Base-by-base conservation (phyloP, 2,113 vertebrate species). In the Noctilio leporinus region DNA sequence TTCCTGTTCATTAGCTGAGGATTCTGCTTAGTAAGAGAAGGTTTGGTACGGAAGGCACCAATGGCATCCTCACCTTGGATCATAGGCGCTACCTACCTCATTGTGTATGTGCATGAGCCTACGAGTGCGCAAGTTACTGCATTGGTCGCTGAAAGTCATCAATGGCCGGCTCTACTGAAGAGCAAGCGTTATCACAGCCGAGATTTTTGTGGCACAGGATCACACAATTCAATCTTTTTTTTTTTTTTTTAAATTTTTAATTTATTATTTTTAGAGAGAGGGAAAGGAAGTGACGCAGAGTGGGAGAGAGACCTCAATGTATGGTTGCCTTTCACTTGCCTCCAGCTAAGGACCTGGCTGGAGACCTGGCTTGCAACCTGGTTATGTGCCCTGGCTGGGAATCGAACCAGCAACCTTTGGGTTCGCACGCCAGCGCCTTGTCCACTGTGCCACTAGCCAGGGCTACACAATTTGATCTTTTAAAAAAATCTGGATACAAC, bases 1-100 rank as follows among this genome's bases (percentile, higher is more conserved):
- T 35, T 55, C 38, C 51, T 51, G 16, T 81, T 85, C 40, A 67
- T 10, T 53, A 88, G 16, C 62, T 14, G 57, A 57, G 65, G 47
- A 85, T 95, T 70, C 55, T 43, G 16, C n/a, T 94, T 93, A 88
- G 59, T 33, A 43, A 72, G 20, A 94, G 91, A 59, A 88, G 72
- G 45, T 86, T 94, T 83, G 95, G 73, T 77, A 28, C 95, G 38
- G 55, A 88, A 47, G 57, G 51, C 80, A 92, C 64, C 80, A 65
- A 51, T 26, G 38, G 16, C 59, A n/a, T 65, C 24, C 33, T 82
- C 8, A 0, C 45, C 75, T 80, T 53, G 33, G 59, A 15, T 80
- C 38, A 9, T 7, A 14, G 1, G 2, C 7, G 81, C 72, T n/a
- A n/a, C n/a, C n/a, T n/a, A n/a, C 47, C 57, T 81, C 24, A 6